phyloP scores from a whole-genome alignment of 2,113 vertebrate genomes.

The Scopus umbretta region DNA sequence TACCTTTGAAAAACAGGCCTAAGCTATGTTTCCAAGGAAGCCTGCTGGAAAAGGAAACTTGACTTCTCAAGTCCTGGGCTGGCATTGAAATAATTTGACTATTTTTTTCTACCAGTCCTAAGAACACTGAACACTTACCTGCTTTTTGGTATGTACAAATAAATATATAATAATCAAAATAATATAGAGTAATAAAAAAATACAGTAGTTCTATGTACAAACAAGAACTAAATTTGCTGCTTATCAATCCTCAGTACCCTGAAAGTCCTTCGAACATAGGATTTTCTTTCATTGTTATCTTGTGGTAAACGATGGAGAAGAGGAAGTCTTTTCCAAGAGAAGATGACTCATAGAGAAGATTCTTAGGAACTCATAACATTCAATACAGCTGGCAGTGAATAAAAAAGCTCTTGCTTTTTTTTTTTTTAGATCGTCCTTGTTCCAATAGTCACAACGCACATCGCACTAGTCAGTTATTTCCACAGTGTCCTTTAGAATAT shows the following conservation, averaged over 20 bases:
- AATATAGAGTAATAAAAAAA: neutral
- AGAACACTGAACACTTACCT: neutral
- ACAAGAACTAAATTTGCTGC: neutral
- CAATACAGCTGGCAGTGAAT: neutral
- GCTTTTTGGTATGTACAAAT: neutral
- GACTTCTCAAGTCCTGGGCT: neutral
- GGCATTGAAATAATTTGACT: neutral
- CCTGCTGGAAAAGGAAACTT: neutral
- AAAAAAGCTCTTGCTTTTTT: neutral
- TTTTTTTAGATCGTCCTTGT: no score
- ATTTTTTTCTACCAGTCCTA: neutral
- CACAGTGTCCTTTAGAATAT: neutral
- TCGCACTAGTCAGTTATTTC: neutral
- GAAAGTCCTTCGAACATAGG: neutral
- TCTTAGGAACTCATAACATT: neutral
- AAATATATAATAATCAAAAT: neutral
- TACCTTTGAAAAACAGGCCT: constrained; percentile 4
- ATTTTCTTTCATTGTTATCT: neutral
- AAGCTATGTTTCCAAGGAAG: neutral
- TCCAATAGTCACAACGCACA: neutral
- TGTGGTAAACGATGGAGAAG: neutral
- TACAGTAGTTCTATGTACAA: neutral
- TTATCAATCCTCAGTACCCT: neutral
- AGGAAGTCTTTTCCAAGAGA: constrained; percentile 8
- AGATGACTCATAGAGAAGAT: neutral